These are phyloP conservation scores for Sula dactylatra DNA, from an alignment of 2,113 vertebrate genomes.

Conservation along the genomic window DNA sequence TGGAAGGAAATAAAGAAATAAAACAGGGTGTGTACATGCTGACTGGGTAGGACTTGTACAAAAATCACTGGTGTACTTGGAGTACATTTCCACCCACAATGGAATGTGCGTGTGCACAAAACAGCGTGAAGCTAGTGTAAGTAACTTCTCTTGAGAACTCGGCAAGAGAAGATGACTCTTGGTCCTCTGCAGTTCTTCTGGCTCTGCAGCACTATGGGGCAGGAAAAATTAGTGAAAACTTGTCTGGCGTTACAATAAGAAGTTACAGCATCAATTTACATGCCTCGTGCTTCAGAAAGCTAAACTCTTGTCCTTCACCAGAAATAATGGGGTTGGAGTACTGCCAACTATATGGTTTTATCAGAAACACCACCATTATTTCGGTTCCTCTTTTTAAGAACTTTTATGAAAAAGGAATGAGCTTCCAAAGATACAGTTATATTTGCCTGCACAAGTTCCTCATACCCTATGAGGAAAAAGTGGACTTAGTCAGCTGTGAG, in stretches of 20 bases:
- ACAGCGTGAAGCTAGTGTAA: background rate
- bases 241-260: background rate
- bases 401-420: background rate
- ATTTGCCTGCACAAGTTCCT: background rate
- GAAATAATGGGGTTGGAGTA: background rate
- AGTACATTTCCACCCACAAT: background rate
- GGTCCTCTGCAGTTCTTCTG: background rate
- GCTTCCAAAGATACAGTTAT: background rate
- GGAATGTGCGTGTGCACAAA: background rate
- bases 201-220: background rate
- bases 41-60: background rate
- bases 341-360: background rate
- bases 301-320: background rate
- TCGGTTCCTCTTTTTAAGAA: background rate
- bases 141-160: background rate
- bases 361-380: background rate
- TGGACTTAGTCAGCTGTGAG: background rate
- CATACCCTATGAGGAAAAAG: background rate
- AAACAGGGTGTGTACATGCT: background rate
- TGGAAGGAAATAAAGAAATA: background rate
- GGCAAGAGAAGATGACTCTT: background rate
- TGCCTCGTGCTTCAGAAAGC: background rate
- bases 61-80: background rate
- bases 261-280: background rate
- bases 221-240: background rate